Conservation (phyloP, 2,113 vertebrate species). For the Podiceps cristatus region DNA sequence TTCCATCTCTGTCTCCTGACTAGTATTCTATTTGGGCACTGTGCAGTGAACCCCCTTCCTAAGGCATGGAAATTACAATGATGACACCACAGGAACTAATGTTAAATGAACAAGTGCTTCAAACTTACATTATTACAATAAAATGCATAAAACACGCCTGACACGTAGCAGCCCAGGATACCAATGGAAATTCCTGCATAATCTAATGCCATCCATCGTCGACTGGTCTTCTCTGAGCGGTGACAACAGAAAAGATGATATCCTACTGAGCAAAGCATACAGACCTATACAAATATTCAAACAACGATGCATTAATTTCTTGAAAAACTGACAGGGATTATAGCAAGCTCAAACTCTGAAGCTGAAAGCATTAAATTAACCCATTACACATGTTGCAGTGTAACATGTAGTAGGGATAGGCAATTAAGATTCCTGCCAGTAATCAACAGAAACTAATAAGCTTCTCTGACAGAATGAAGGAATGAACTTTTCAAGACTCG, state of each 20-base stretch:
- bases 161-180: conserved; percentile 94
- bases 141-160: conserved; percentile 95
- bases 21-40: background rate
- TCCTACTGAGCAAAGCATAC: conserved; percentile 94
- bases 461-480: background rate
- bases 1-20: background rate
- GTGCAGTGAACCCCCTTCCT: background rate
- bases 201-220: conserved; percentile 95
- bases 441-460: background rate
- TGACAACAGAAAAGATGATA: conserved; percentile 95
- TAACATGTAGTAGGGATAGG: background rate
- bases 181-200: conserved; percentile 93
- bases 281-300: conserved; percentile 78
- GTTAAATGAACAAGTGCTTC: background rate
- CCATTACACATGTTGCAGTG: rapidly evolving
- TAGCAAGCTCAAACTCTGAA: background rate
- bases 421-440: background rate
- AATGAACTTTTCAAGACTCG: background rate
- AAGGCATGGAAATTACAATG: rapidly evolving
- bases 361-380: rapidly evolving
- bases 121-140: conserved; percentile 92
- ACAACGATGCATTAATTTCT: background rate
- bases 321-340: background rate
- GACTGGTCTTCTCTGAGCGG: conserved; percentile 93
- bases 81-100: background rate